A percentile compares a stretch with the other conserved stretches of the same genome.
These are phyloP conservation scores for Chloromyia formosa DNA, from an alignment of 2,888 invertebrate species.

Conservation along the genomic window DNA sequence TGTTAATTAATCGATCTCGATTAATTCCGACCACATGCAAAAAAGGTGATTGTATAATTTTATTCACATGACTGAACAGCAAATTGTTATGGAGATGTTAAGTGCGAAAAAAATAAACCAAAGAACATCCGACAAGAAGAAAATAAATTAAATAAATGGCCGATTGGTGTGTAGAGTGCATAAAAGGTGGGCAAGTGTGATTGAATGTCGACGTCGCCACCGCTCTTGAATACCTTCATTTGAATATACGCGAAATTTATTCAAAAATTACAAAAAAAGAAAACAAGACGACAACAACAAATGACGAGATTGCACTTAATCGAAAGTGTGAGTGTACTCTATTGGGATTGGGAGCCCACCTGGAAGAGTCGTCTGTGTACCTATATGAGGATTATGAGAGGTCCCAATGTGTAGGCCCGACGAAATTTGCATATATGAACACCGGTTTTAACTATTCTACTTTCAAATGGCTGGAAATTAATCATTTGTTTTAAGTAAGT, in stretches of 20 bases:
- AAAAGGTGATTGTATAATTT: slow-evolving; percentile 12
- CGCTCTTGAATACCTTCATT: background rate
- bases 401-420: too few relatives aligned
- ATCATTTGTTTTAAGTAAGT: background rate
- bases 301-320: background rate
- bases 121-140: background rate
- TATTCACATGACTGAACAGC: slow-evolving; percentile 16
- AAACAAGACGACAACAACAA: too few relatives aligned
- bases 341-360: background rate
- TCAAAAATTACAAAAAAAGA: background rate
- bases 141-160: slow-evolving; percentile 16
- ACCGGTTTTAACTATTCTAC: background rate
- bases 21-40: slow-evolving; percentile 1
- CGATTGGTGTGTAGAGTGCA: background rate
- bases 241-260: background rate
- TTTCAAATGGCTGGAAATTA: background rate
- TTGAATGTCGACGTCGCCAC: background rate
- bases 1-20: slow-evolving; percentile 33
- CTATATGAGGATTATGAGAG: background rate
- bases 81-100: slow-evolving; percentile 12
- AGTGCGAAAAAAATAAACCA: background rate
- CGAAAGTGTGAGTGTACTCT: background rate
- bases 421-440: too few relatives aligned
- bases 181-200: background rate
- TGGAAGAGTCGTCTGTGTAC: background rate